Evolutionary conservation across 2,888 invertebrate genomes (phyloP).

Genomic region (Antheraea assamensis): DNA sequence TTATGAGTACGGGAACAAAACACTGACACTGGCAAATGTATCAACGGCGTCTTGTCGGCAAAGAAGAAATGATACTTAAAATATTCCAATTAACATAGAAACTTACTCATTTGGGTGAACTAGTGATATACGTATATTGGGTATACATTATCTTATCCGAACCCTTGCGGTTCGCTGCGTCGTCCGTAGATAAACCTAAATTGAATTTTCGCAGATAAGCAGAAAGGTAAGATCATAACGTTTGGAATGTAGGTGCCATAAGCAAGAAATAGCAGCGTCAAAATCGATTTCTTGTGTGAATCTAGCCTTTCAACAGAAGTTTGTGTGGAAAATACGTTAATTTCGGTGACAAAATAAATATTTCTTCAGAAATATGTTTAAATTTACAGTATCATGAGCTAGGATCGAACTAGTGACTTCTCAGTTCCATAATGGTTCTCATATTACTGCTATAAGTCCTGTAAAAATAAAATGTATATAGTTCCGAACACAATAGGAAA

Average conservation of each 20-base stretch:
- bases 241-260: neutral
- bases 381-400: no score
- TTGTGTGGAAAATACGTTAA: neutral
- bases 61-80: neutral
- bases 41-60: neutral
- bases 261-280: neutral
- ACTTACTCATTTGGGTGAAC: neutral
- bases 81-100: neutral
- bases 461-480: neutral
- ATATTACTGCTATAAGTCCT: neutral
- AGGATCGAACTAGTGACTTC: no score
- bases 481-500: neutral
- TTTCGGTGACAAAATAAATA: no score
- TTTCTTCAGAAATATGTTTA: no score
- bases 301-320: neutral
- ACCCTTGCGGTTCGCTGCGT: neutral
- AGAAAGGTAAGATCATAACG: slow-evolving; percentile 2
- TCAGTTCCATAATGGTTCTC: no score
- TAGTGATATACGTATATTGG: neutral
- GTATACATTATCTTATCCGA: slow-evolving; percentile 6
- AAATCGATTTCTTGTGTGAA: neutral
- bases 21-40: neutral
- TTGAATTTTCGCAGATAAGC: slow-evolving; percentile 11
- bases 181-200: slow-evolving; percentile 11
- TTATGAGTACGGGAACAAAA: no score